Evolutionary conservation across 2,797 vertebrate genomes (phyloP).

Genomic region (Crax fasciolata): DNA sequence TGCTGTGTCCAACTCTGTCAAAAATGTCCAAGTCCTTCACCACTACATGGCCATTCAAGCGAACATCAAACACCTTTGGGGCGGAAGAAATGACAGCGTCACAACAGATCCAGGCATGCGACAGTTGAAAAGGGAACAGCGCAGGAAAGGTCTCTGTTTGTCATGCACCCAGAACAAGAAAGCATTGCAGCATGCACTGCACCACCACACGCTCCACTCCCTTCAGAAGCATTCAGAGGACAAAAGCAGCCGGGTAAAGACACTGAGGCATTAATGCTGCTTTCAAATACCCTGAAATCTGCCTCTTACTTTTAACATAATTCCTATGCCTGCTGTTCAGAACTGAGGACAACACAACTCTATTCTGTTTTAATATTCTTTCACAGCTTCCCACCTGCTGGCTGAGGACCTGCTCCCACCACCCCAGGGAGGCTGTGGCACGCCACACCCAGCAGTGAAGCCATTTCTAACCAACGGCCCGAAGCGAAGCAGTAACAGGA

Average conservation of each 20-base stretch:
- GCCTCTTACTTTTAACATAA: not conserved
- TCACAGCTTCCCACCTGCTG: not conserved
- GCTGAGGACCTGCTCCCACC: not conserved
- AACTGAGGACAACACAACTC: not conserved
- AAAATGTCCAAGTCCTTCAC: conserved; percentile 99
- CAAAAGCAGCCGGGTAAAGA: not conserved
- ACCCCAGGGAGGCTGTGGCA: not conserved
- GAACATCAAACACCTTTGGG: conserved; percentile 94
- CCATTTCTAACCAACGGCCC: conserved; percentile 1
- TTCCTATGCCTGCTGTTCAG: not conserved
- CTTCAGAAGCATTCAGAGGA: not conserved
- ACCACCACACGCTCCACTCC: not conserved
- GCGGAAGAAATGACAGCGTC: conserved; percentile 39
- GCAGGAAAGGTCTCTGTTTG: not conserved
- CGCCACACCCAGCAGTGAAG: not conserved
- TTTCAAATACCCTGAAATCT: not conserved
- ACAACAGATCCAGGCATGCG: not conserved
- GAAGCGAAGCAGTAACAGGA: conserved; percentile 42
- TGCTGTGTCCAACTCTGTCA: conserved; percentile 97
- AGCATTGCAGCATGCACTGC: not conserved
- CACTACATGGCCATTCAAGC: conserved; percentile 94
- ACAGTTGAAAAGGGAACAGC: not conserved
- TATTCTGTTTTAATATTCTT: not conserved
- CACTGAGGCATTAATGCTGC: not conserved
- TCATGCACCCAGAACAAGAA: not conserved